Evolutionary conservation across 2,888 invertebrate species (phyloP).

Genomic region (Chymomyza fuscimana): DNA sequence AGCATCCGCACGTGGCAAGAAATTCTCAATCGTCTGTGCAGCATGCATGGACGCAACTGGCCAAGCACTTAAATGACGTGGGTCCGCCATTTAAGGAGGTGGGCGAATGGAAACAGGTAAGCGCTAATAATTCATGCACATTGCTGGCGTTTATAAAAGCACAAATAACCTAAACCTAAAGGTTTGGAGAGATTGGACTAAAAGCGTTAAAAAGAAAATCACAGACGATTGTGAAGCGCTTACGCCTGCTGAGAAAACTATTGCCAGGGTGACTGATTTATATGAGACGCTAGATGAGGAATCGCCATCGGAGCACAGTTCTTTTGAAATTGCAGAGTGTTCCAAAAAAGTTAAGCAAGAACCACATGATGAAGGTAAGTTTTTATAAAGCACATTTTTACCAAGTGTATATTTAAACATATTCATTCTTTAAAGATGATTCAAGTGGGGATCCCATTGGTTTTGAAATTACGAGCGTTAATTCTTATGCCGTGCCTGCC

Average conservation of each 20-base stretch:
- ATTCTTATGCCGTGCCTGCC: not conserved
- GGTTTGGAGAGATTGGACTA: slow-evolving; percentile 65
- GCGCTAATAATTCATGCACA: too few relatives aligned
- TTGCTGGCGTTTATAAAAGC: too few relatives aligned
- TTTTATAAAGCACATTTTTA: not conserved
- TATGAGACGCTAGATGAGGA: slow-evolving; percentile 56
- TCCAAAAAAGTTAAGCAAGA: slow-evolving; percentile 43
- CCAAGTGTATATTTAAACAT: not conserved
- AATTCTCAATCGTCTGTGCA: not conserved
- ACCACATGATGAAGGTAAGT: slow-evolving; percentile 27
- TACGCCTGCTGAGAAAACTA: slow-evolving; percentile 59
- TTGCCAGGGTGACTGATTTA: slow-evolving; percentile 50
- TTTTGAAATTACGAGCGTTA: not conserved
- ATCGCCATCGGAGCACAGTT: slow-evolving; percentile 33
- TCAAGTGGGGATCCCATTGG: not conserved
- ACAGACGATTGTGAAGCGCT: slow-evolving; percentile 39
- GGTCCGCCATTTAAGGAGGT: slow-evolving; percentile 63
- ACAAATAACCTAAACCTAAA: not conserved
- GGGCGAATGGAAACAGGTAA: slow-evolving; percentile 58
- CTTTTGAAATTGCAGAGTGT: slow-evolving; percentile 16
- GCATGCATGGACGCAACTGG: slow-evolving; percentile 14
- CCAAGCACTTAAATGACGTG: slow-evolving; percentile 54
- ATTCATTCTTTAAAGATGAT: not conserved
- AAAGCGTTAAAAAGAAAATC: slow-evolving; percentile 58
- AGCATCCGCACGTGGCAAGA: not conserved